phyloP scores from a whole-genome alignment of 2,888 invertebrate genomes.

The Drosophila imparisetae region DNA sequence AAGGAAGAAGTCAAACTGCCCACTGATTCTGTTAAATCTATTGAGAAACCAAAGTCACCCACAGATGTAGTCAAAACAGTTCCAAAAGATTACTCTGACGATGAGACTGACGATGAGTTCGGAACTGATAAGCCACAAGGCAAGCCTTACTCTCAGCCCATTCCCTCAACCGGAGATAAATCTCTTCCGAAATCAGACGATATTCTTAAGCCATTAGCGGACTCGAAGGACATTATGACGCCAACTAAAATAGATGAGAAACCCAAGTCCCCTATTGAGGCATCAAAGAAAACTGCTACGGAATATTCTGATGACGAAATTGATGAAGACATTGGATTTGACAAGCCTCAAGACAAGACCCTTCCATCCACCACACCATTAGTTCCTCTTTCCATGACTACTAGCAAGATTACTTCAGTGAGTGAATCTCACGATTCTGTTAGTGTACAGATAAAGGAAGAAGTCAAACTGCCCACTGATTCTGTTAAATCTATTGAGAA shows the following conservation, averaged over 20 bases:
- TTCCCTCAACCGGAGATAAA: no score
- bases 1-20: no score
- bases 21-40: rapidly evolving
- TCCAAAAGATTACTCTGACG: no score
- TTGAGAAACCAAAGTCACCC: neutral
- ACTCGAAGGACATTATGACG: neutral
- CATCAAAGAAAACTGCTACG: rapidly evolving
- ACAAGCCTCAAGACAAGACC: neutral
- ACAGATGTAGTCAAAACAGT: no score
- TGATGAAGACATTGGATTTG: slow-evolving; percentile 1
- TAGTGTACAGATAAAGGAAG: neutral
- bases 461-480: neutral
- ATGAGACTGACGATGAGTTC: no score
- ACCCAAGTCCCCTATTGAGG: neutral
- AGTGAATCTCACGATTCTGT: neutral
- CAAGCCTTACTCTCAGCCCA: no score
- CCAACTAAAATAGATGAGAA: neutral
- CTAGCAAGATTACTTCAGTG: neutral
- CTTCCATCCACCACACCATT: neutral
- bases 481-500: neutral
- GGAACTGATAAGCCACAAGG: no score
- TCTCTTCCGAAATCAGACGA: no score
- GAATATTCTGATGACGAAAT: neutral
- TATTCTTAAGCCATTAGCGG: neutral
- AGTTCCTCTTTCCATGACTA: neutral